Base-by-base conservation (phyloP, 1,140 invertebrate species). In the Forficula auricularia region DNA sequence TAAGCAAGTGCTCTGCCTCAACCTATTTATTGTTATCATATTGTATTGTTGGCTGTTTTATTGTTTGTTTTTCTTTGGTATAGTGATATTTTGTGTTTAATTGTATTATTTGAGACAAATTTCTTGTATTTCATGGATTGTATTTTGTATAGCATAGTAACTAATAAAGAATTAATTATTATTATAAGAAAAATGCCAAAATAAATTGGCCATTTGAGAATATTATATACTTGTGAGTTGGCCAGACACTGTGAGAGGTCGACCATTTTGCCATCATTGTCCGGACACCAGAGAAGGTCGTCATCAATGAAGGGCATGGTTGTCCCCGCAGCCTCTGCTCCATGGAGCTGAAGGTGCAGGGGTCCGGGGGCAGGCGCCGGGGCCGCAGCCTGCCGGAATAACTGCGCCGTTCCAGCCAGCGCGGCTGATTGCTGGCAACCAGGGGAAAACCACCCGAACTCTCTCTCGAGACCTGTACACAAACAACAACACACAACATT, bases 241-340 rank as follows among this genome's bases (percentile, higher is more conserved):
- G 84, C 84, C 71, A 88, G 73, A 64, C 84, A 88, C 59, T 79
- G 78, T 47, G 80, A 81, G 49, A 88, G 67, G 60, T 89, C 85
- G 48, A 87, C 83, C 73, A 89, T 85, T 65, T 84, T 87, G 59
- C 80, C 82, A 64, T 88, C 83, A 64, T 82, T 84, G 68, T 87
- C 82, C 57, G 81, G 80, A 70, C 83, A 84, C 85, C 84, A 89
- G 51, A 88, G 74, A 50, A 83, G 63, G 58, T 88, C 84, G 71
- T 89, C 85, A 68, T 89, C 84, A 66, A 90, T 87, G 72, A 89
- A 90, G 67, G 85, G 84, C 85, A 90, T 90, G 70, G 56, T 66
- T 54, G 57, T 60, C 56, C 62, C 61, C 57, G 63, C 61, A 54
- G 62, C 63, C 54, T 61, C 60, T 47, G 62, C 12, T n/a, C 19